Evolutionary conservation across 2,113 vertebrate species (phyloP).

Genomic region (Cyanistes caeruleus): DNA sequence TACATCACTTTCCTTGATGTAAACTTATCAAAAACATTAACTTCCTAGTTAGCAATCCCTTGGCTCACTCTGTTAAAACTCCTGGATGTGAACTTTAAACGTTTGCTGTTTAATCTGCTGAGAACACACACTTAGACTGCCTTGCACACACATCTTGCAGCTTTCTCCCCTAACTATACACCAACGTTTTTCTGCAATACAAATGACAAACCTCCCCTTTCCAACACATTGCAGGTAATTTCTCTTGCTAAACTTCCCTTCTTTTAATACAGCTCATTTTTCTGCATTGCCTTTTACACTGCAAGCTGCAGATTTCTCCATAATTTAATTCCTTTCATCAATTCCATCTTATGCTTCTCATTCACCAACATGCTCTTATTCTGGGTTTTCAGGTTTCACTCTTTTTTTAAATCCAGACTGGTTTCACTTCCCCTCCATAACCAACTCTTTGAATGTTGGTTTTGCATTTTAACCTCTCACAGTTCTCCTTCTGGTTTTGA

Average conservation of each 20-base stretch:
- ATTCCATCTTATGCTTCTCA: background rate
- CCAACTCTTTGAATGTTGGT: background rate
- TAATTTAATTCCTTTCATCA: background rate
- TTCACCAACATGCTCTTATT: background rate
- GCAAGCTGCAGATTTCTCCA: background rate
- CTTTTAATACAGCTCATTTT: background rate
- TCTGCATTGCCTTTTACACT: background rate
- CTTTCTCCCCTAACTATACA: background rate
- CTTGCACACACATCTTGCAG: background rate
- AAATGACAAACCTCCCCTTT: background rate
- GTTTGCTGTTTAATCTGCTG: background rate
- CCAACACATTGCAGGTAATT: background rate
- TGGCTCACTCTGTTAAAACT: background rate
- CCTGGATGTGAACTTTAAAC: background rate
- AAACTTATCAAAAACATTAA: background rate
- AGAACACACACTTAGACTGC: background rate
- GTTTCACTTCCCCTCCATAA: slow-evolving; percentile 1
- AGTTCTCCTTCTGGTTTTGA: background rate
- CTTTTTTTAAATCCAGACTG: background rate
- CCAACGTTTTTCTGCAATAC: background rate
- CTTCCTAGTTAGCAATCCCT: background rate
- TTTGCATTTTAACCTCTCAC: background rate
- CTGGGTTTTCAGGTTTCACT: background rate
- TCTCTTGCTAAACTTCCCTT: background rate
- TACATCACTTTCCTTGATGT: background rate